A percentile compares a stretch with the other conserved stretches of the same genome.
phyloP scores from a whole-genome alignment of 2,113 vertebrate genomes.

The Egretta garzetta region DNA sequence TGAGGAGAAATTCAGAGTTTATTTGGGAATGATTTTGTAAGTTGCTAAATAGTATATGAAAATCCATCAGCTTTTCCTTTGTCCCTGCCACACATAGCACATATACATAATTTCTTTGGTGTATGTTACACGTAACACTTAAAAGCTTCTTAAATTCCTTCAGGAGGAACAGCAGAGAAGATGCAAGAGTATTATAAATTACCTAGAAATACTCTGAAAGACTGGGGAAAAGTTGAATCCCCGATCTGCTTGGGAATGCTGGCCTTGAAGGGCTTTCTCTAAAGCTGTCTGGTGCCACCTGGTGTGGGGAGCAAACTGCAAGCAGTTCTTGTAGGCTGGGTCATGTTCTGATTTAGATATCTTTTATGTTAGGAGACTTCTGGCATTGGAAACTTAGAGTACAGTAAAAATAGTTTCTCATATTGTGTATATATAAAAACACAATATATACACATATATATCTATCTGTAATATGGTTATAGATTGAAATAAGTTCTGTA shows the following conservation, averaged over 20 bases:
- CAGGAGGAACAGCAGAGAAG: conserved; percentile 31
- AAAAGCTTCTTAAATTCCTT: conserved; percentile 18
- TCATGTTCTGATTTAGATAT: neutral
- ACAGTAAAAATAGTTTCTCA: neutral
- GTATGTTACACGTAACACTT: neutral
- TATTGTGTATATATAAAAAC: neutral
- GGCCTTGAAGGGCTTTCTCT: neutral
- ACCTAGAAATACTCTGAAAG: conserved; percentile 8
- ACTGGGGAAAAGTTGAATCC: neutral
- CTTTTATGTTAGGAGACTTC: neutral
- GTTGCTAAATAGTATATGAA: neutral
- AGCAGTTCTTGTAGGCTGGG: neutral
- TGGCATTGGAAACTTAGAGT: neutral
- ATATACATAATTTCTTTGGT: neutral
- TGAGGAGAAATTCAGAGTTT: neutral
- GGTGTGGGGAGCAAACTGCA: conserved; percentile 22
- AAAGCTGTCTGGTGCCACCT: conserved; percentile 50
- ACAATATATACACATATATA: neutral
- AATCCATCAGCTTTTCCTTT: neutral
- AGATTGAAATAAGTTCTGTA: neutral
- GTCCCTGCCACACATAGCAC: neutral
- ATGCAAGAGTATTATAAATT: conserved; percentile 8
- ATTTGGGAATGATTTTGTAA: neutral
- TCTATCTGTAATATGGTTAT: neutral
- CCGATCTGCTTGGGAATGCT: neutral